Evolutionary conservation across 2,888 invertebrate species (phyloP).

Genomic region (Amorpha juglandis): DNA sequence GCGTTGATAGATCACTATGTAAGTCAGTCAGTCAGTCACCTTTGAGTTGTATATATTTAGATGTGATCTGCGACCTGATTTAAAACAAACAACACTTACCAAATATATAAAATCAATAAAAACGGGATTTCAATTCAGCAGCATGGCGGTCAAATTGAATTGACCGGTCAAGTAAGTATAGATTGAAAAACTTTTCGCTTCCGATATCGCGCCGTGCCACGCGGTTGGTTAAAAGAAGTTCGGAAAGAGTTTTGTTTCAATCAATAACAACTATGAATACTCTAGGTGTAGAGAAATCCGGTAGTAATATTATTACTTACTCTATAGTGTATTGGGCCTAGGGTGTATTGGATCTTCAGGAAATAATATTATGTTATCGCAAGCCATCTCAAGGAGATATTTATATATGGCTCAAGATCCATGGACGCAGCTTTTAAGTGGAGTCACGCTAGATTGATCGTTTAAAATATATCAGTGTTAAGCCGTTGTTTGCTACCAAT

Average conservation of each 20-base stretch:
- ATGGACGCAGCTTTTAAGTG: too few relatives aligned
- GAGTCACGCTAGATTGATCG: too few relatives aligned
- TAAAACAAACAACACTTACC: not conserved
- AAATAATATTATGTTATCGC: too few relatives aligned
- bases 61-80: not conserved
- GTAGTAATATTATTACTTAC: not conserved
- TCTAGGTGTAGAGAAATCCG: not conserved
- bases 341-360: too few relatives aligned
- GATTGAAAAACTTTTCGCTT: constrained; percentile 51
- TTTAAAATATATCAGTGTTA: too few relatives aligned
- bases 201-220: constrained; percentile 38
- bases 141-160: not conserved
- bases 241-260: constrained; percentile 19
- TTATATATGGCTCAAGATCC: too few relatives aligned
- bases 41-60: too few relatives aligned
- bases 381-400: too few relatives aligned
- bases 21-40: too few relatives aligned
- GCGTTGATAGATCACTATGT: too few relatives aligned
- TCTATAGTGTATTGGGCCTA: too few relatives aligned
- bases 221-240: constrained; percentile 30
- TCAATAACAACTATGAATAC: constrained; percentile 15
- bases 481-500: too few relatives aligned
- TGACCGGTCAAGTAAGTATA: constrained; percentile 41
- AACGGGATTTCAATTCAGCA: not conserved
- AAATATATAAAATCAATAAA: constrained; percentile 10